Evolutionary conservation across 2,888 invertebrate species (phyloP).

Genomic region (Napeogenes inachia): DNA sequence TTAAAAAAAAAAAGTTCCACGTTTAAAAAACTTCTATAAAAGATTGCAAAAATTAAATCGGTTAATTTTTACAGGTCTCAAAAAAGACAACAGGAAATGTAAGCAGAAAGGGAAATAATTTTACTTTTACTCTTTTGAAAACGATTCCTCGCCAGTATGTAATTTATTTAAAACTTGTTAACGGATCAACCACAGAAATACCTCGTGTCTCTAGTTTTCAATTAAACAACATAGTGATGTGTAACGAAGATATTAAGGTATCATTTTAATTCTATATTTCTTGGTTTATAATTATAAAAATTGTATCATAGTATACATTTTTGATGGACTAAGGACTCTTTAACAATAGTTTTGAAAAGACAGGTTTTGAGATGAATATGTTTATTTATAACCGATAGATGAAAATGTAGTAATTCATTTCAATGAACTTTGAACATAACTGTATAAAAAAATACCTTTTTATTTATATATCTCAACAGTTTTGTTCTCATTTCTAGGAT

Average conservation of each 20-base stretch:
- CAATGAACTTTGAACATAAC: too few species aligned
- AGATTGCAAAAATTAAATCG: neutral
- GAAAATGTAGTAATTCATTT: neutral
- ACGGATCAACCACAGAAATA: neutral
- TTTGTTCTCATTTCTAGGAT: conserved; percentile 37
- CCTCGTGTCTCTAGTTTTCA: conserved; percentile 40
- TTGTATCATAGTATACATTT: too few species aligned
- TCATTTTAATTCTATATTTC: conserved; percentile 12
- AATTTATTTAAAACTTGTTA: neutral
- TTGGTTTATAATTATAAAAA: neutral
- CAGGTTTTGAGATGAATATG: too few species aligned
- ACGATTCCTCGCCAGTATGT: neutral
- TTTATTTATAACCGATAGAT: neutral
- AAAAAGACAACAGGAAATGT: neutral
- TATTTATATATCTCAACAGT: too few species aligned
- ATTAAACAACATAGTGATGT: conserved; percentile 56
- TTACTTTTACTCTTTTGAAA: neutral
- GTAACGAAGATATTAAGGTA: conserved; percentile 58
- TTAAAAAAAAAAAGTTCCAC: too few species aligned
- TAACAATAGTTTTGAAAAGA: too few species aligned
- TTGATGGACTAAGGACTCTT: too few species aligned
- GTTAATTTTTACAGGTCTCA: neutral
- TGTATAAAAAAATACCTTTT: too few species aligned
- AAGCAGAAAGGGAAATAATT: neutral
- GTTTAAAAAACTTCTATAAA: too few species aligned